Evolutionary conservation across 2,888 invertebrate genomes (phyloP), one percentile per base, ranked within the genome.

Genomic region (Eupithecia inturbata): DNA sequence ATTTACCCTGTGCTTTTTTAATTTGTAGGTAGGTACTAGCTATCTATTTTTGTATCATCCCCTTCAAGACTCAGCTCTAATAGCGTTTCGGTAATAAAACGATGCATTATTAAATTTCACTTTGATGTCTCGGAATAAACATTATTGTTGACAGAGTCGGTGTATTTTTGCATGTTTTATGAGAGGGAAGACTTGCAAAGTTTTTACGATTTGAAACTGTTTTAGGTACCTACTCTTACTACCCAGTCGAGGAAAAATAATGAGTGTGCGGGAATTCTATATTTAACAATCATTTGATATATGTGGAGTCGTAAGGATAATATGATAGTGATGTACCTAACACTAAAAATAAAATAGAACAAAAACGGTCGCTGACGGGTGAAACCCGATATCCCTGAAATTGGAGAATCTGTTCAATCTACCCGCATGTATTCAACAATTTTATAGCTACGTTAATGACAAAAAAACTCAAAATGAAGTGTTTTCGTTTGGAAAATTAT

Each of bases 61-160:
- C 81, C 66, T 66, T 80, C 75, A 22, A 57, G 62, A 62, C 5
- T 31, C 36, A 57, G 26, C 63, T 67, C 78, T 76, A 77, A 76
- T 74, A 60, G 72, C 77, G 66, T 72, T 75, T 49, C 71, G 75
- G 72, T 89, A 89, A 89, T 89, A 90, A 90, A 89, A 86, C 83
- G 84, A 85, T 91, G 86, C 89, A 92, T 91, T 92, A 92, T 91
- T 92, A 91, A 92, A 89, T 90, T 88, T 82, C 79, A 70, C 81
- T 89, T 90, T 90, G 89, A 89, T 89, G 84, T 89, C 75, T 78
- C 81, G 77, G 80, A 83, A 85, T 85, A 89, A 88, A 88, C 84
- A 87, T 67, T 71, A 72, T 70, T 79, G 78, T 76, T 78, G 77
- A 82, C 75, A 77, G 73, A 77, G 66, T 70, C 57, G 5, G 53